A percentile compares a stretch with the other conserved stretches of the same genome.
These are phyloP conservation scores for Gadus chalcogrammus DNA, from an alignment of 2,113 vertebrate species.

Conservation along the genomic window DNA sequence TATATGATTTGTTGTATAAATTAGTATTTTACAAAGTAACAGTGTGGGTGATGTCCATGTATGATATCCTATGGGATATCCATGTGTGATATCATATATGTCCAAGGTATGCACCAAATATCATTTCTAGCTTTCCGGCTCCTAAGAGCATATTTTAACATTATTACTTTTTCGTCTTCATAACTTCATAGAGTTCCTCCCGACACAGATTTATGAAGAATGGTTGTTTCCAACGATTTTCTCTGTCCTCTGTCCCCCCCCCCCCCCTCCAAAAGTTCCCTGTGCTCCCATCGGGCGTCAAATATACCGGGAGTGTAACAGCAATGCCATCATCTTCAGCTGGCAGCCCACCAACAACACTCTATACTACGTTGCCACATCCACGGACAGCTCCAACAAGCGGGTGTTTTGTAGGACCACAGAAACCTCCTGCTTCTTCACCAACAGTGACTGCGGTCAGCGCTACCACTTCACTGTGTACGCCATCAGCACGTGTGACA, in stretches of 20 bases:
- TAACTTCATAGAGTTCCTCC: too few species aligned
- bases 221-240: not conserved
- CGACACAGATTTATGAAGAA: too few species aligned
- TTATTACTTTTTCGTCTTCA: too few species aligned
- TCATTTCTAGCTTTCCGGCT: too few species aligned
- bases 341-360: slow-evolving; percentile 68
- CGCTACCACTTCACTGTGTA: slow-evolving; percentile 63
- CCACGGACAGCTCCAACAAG: slow-evolving; percentile 37
- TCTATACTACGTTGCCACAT: slow-evolving; percentile 60
- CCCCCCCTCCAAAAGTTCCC: slow-evolving; percentile 52
- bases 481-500: slow-evolving; percentile 58
- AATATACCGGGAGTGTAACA: slow-evolving; percentile 53
- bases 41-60: too few species aligned
- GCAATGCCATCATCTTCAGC: slow-evolving; percentile 60
- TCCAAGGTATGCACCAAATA: too few species aligned
- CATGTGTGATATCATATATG: too few species aligned
- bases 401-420: slow-evolving; percentile 53
- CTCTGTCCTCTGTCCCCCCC: not conserved
- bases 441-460: slow-evolving; percentile 59
- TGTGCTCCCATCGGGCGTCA: slow-evolving; percentile 61
- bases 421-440: slow-evolving; percentile 67
- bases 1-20: too few species aligned
- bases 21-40: too few species aligned
- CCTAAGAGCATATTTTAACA: too few species aligned
- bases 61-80: too few species aligned